Base-by-base conservation (phyloP, 2,888 invertebrate genomes). In the Tiliacea aurago region DNA sequence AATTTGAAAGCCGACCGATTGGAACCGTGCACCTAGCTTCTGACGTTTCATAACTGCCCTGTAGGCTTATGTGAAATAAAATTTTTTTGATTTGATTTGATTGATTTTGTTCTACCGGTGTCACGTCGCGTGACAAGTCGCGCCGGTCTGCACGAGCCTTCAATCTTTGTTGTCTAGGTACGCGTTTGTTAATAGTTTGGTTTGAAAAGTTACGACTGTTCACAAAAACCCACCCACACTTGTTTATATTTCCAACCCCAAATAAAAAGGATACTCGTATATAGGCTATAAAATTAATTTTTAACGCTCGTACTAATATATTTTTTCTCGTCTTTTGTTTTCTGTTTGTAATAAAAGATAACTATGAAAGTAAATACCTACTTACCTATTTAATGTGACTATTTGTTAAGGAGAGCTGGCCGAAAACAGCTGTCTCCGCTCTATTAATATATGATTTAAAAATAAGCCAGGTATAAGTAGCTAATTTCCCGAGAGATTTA, bases 241-340 rank as follows among this genome's bases (percentile, higher is more conserved):
- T 67, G 66, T 81, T 71, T 70, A 79, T 61, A 47, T 56, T 75
- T 51, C 41, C 4, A 80, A 63, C 43, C 61, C 15, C n/a, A 63
- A 67, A 69, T 71, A 75, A 79, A 71, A 74, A 43, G 15, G 28
- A 61, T 41, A n/a, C n/a, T n/a, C n/a, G n/a, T n/a, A n/a, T n/a
- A 66, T 43, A 45, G 53, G 23, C 49, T n/a, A 58, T 80, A 43
- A 70, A 79, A 43, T 68, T 6, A n/a, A 15, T 56, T 71, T 47
- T 80, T 65, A 65, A 49, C n/a, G n/a, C n/a, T 61, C 4, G 33
- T 28, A 56, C 15, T 51, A 51, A 41, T 43, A 45, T 67, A 28
- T 64, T 61, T 15, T 56, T n/a, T 33, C 15, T n/a, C 45, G 37
- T 61, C 2, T 49, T 59, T 59, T 63, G 18, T 33, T 37, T 49